phyloP scores from a whole-genome alignment of 2,888 invertebrate species.

The Volucella zonaria region DNA sequence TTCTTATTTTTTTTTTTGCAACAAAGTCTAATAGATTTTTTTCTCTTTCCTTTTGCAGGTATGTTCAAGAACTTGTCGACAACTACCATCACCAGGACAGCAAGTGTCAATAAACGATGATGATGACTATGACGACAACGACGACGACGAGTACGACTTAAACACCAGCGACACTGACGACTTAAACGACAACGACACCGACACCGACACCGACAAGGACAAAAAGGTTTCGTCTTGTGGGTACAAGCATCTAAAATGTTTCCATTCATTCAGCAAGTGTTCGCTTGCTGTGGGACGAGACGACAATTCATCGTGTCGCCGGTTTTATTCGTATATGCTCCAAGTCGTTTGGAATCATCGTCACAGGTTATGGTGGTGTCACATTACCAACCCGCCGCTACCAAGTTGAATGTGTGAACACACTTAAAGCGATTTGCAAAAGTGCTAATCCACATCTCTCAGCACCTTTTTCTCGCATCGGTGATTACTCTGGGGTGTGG shows the following conservation, averaged over 20 bases:
- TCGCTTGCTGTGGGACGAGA: constrained; percentile 22
- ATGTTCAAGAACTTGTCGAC: constrained; percentile 65
- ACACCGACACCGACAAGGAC: background rate
- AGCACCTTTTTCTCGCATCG: constrained; percentile 61
- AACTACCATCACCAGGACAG: constrained; percentile 46
- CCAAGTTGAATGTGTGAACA: constrained; percentile 71
- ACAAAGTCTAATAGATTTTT: constrained; percentile 48
- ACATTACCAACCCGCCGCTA: constrained; percentile 56
- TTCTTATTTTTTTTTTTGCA: background rate
- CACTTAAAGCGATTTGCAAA: constrained; percentile 72
- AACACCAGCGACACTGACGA: too few species aligned
- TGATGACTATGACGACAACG: constrained; percentile 10
- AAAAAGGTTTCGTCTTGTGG: constrained; percentile 53
- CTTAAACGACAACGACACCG: too few species aligned
- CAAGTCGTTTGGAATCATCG: constrained; percentile 23
- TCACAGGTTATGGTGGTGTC: constrained; percentile 63
- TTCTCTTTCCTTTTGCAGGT: constrained; percentile 62
- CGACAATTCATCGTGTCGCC: background rate
- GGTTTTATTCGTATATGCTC: constrained; percentile 11
- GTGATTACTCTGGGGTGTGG: constrained; percentile 4
- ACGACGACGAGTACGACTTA: background rate
- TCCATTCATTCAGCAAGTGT: constrained; percentile 29
- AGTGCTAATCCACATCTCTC: constrained; percentile 72
- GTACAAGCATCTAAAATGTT: constrained; percentile 45
- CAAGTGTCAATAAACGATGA: constrained; percentile 63